Percentiles rank a stretch among this genome's conserved stretches.
Conservation (phyloP, 2,113 vertebrate species). For the Marmota monax region DNA sequence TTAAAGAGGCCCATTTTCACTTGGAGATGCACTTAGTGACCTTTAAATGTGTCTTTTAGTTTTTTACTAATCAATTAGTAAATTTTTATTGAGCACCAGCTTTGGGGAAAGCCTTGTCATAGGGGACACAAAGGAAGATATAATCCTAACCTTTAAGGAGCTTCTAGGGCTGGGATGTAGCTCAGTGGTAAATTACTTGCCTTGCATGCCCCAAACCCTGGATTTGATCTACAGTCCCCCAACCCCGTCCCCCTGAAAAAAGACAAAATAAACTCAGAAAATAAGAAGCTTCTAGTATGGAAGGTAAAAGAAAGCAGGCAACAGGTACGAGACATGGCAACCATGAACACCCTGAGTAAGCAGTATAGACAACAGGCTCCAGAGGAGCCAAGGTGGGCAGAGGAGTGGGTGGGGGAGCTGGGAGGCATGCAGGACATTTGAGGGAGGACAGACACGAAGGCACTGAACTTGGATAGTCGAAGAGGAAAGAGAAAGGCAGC, state of each 20-base stretch:
- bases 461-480: not conserved
- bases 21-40: not conserved
- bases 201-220: too few relatives aligned
- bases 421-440: not conserved
- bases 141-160: not conserved
- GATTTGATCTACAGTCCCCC: too few relatives aligned
- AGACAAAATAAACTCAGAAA: too few relatives aligned
- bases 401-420: accelerated
- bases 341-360: not conserved
- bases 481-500: not conserved
- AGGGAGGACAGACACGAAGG: not conserved
- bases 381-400: not conserved
- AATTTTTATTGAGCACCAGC: not conserved
- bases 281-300: not conserved
- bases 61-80: not conserved
- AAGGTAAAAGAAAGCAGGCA: not conserved
- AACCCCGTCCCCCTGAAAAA: too few relatives aligned
- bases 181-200: too few relatives aligned
- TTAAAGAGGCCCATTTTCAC: not conserved
- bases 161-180: not conserved
- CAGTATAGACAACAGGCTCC: too few relatives aligned
- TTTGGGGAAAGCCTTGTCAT: not conserved
- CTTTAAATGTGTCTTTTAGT: not conserved
- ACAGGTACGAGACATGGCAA: not conserved
- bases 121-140: not conserved